Evolutionary conservation across 2,797 vertebrate species (phyloP).

Genomic region (Stomatorhinus walkeri): DNA sequence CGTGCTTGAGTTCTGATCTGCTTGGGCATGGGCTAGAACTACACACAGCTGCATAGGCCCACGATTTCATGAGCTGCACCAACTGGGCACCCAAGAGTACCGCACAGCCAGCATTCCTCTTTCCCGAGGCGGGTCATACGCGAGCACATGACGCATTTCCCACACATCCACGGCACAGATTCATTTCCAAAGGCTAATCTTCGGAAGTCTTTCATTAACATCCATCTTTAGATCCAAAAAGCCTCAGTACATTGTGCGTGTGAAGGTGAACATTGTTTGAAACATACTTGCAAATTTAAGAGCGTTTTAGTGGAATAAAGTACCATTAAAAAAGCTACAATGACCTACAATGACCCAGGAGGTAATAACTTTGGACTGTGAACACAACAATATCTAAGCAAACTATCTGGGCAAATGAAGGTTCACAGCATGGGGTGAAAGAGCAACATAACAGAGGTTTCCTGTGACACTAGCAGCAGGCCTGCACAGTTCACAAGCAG

Average conservation of each 20-base stretch:
- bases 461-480: not conserved
- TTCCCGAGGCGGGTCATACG: slow-evolving; percentile 19
- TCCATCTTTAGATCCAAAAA: not conserved
- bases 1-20: slow-evolving; percentile 1
- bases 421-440: not conserved
- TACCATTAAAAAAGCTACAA: not conserved
- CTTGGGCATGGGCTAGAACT: not conserved
- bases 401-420: not conserved
- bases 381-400: not conserved
- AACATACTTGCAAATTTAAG: not conserved
- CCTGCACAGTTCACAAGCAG: not conserved
- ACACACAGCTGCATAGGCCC: not conserved
- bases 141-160: slow-evolving; percentile 26
- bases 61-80: not conserved
- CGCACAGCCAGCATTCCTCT: not conserved
- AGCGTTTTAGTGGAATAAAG: not conserved
- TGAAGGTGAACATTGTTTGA: not conserved
- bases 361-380: slow-evolving; percentile 1
- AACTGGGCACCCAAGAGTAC: not conserved
- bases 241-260: not conserved
- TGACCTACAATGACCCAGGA: not conserved
- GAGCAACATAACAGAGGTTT: not conserved
- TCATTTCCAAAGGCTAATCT: slow-evolving; percentile 21
- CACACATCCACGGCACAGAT: slow-evolving; percentile 33
- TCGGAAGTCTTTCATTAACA: not conserved